Percentiles rank a stretch among this genome's conserved stretches.
phyloP scores from a whole-genome alignment of 1,140 invertebrate genomes.

The Neodiprion virginianus region DNA sequence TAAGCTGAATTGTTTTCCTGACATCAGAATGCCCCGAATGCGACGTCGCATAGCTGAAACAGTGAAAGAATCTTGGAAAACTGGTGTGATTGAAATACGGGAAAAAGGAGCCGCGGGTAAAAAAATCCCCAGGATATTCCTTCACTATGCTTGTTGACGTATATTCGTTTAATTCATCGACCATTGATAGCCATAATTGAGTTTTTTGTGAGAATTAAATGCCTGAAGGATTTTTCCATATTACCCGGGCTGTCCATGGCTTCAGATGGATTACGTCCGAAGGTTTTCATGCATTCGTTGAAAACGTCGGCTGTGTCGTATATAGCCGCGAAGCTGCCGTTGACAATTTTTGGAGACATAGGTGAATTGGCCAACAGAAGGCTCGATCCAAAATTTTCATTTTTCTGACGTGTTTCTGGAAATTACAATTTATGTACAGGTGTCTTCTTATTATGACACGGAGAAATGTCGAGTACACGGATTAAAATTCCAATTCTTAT shows the following conservation, averaged over 20 bases:
- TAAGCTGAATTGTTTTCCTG: slow-evolving; percentile 88
- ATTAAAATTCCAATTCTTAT: slow-evolving; percentile 21
- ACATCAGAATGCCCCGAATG: slow-evolving; percentile 85
- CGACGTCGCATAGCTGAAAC: slow-evolving; percentile 77
- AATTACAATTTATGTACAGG: background rate
- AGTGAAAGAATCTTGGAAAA: background rate
- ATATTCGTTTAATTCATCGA: too few species aligned
- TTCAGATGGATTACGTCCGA: slow-evolving; percentile 71
- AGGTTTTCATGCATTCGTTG: slow-evolving; percentile 78
- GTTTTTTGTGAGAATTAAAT: too few species aligned
- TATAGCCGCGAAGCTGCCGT: slow-evolving; percentile 94
- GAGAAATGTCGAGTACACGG: slow-evolving; percentile 11
- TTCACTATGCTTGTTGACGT: background rate
- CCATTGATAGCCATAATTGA: too few species aligned
- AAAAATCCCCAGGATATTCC: slow-evolving; percentile 11
- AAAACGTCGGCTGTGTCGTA: slow-evolving; percentile 89
- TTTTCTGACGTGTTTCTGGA: slow-evolving; percentile 80
- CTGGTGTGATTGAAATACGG: too few species aligned
- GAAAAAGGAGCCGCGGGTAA: too few species aligned
- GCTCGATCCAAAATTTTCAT: slow-evolving; percentile 91
- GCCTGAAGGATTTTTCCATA: slow-evolving; percentile 19
- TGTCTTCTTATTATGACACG: too few species aligned
- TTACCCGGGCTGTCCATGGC: slow-evolving; percentile 81
- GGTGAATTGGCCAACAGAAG: slow-evolving; percentile 92
- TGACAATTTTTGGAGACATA: slow-evolving; percentile 96